Conservation (phyloP, 2,113 vertebrate genomes). For the Ramphastos sulfuratus region DNA sequence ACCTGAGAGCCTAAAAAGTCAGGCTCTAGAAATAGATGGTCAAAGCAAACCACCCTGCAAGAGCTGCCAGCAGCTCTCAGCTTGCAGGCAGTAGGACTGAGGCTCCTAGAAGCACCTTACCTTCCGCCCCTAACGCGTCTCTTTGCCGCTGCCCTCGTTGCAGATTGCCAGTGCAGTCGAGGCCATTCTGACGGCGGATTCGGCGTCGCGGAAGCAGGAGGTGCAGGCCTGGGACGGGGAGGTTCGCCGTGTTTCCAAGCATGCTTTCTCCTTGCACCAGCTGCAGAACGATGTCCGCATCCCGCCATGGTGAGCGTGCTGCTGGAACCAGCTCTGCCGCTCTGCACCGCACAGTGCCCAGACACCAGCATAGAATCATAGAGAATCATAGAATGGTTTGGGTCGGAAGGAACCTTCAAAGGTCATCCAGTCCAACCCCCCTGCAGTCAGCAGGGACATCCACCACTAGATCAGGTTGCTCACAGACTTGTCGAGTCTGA, state of each 20-base stretch:
- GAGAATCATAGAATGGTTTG: no score
- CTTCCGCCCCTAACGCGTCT: neutral
- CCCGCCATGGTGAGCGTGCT: constrained; percentile 87
- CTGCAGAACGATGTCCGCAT: constrained; percentile 93
- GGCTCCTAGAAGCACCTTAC: neutral
- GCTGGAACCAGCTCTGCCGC: neutral
- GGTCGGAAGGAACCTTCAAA: no score
- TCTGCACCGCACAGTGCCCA: neutral
- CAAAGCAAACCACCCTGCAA: neutral
- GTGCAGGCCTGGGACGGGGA: constrained; percentile 98
- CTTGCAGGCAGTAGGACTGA: neutral
- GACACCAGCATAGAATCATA: no score
- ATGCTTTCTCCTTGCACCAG: constrained; percentile 90
- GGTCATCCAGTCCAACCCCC: no score
- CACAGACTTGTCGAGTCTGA: no score
- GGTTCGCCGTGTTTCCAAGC: constrained; percentile 91
- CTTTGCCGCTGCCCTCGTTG: neutral
- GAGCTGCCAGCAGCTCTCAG: neutral
- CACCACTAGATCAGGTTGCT: no score
- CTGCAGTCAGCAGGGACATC: no score
- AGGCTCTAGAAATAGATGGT: no score
- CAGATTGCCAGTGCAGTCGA: constrained; percentile 91
- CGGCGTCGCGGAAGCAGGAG: constrained; percentile 92
- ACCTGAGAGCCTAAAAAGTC: no score
- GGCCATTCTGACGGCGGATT: constrained; percentile 92